phyloP scores from a whole-genome alignment of 2,888 invertebrate species.

The Coecobrya sp. region DNA sequence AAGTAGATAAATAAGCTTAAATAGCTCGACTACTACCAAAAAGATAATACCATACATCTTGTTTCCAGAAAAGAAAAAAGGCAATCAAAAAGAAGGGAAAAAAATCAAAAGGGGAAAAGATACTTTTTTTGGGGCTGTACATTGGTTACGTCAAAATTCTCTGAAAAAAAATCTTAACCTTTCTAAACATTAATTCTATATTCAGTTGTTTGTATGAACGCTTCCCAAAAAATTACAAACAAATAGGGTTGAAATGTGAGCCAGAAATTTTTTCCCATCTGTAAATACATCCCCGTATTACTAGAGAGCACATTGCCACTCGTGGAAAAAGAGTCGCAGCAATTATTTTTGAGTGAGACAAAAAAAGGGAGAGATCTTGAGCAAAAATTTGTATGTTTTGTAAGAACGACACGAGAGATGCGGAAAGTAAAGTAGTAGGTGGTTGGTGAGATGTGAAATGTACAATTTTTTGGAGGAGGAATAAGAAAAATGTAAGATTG shows the following conservation, averaged over 20 bases:
- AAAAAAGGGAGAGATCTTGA: background rate
- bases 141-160: too few relatives aligned
- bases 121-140: background rate
- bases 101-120: background rate
- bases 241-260: background rate
- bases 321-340: background rate
- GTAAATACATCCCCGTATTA: too few relatives aligned
- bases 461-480: background rate
- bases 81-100: conserved; percentile 28
- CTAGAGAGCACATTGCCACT: background rate
- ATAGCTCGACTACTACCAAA: background rate
- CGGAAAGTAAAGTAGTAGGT: background rate
- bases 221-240: background rate
- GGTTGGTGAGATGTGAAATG: background rate
- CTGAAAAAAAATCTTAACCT: too few relatives aligned
- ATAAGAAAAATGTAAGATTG: background rate
- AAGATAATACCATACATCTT: conserved; percentile 18
- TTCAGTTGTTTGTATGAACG: background rate
- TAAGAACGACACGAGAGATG: background rate
- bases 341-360: background rate
- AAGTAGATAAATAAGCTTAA: conserved; percentile 2
- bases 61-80: background rate
- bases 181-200: too few relatives aligned
- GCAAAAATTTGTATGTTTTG: background rate
- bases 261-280: background rate